phyloP scores from a whole-genome alignment of 2,888 invertebrate genomes.

The Drosophila neonasuta region DNA sequence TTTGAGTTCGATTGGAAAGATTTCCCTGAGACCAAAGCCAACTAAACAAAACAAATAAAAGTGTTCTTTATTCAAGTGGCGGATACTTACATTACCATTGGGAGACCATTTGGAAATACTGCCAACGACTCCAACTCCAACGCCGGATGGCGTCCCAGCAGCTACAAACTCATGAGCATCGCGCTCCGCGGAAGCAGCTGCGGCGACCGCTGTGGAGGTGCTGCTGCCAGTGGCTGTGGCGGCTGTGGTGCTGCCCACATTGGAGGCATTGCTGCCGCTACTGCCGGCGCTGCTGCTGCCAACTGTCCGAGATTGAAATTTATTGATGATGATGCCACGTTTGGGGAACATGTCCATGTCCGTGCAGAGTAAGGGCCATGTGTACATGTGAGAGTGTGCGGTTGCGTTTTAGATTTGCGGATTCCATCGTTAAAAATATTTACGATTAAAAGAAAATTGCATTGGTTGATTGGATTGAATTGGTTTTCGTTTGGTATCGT shows the following conservation, averaged over 20 bases:
- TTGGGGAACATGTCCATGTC: conserved; percentile 30
- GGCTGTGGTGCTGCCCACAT: conserved; percentile 67
- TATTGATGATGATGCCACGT: conserved; percentile 73
- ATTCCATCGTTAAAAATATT: conserved; percentile 70
- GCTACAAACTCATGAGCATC: conserved; percentile 79
- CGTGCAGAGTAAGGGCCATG: background rate
- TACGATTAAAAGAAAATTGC: conserved; percentile 76
- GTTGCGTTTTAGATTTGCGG: conserved; percentile 68
- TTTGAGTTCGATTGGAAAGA: background rate
- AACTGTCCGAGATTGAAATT: conserved; percentile 77
- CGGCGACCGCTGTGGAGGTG: conserved; percentile 62
- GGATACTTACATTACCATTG: conserved; percentile 81
- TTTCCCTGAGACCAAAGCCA: background rate
- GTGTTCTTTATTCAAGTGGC: background rate
- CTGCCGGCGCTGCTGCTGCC: conserved; percentile 76
- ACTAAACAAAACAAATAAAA: background rate
- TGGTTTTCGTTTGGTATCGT: conserved; percentile 39
- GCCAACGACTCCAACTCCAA: conserved; percentile 54
- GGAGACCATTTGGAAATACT: conserved; percentile 81
- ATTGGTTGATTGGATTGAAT: conserved; percentile 74
- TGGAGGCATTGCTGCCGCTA: conserved; percentile 75
- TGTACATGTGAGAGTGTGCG: conserved; percentile 51
- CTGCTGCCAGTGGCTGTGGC: conserved; percentile 65
- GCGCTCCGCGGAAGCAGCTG: conserved; percentile 55
- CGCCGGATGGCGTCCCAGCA: conserved; percentile 47